These are phyloP conservation scores for Coilia nasus DNA, from an alignment of 2,797 vertebrate genomes.

Conservation along the genomic window DNA sequence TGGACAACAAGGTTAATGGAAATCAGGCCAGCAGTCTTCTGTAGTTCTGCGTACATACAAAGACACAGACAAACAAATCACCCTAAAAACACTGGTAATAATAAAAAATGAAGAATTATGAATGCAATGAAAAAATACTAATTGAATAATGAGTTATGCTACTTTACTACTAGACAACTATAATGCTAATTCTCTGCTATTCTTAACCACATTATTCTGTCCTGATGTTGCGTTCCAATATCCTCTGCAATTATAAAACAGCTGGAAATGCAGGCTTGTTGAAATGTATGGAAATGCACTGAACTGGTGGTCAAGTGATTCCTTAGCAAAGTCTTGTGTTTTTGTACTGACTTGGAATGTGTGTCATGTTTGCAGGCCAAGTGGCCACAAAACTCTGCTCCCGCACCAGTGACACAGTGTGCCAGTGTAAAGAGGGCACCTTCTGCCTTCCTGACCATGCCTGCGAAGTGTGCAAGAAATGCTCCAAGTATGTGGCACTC, in stretches of 20 bases:
- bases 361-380: constrained; percentile 66
- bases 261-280: background rate
- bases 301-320: background rate
- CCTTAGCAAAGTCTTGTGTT: background rate
- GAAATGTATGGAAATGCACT: background rate
- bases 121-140: too few relatives aligned
- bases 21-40: too few relatives aligned
- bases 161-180: too few relatives aligned
- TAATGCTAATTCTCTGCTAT: background rate
- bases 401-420: constrained; percentile 57
- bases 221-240: background rate
- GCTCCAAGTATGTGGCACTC: constrained; percentile 63
- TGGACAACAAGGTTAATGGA: too few relatives aligned
- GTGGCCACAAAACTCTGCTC: constrained; percentile 54
- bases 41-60: too few relatives aligned
- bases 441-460: constrained; percentile 71
- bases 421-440: constrained; percentile 64
- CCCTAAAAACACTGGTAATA: too few relatives aligned
- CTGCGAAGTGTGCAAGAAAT: constrained; percentile 76
- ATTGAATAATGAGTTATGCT: too few relatives aligned
- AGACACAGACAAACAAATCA: too few relatives aligned
- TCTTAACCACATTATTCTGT: background rate
- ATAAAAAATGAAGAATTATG: too few relatives aligned
- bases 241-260: background rate
- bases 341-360: constrained; percentile 30